phyloP scores from a whole-genome alignment of 2,797 vertebrate genomes.

The Bothrops alternatus region DNA sequence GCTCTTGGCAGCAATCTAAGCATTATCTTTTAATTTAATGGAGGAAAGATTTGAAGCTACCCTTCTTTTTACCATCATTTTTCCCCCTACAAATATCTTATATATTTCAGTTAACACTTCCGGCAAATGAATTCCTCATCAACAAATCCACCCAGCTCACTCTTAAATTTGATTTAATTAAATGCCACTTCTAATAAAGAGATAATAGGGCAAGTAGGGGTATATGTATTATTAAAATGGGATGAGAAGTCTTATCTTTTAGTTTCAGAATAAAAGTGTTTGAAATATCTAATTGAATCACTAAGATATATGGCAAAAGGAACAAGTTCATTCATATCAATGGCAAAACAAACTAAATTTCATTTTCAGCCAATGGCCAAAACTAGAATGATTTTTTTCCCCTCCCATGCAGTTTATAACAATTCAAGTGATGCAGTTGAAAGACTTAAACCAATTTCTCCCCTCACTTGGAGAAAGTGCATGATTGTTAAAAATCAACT shows the following conservation, averaged over 20 bases:
- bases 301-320: slow-evolving; percentile 14
- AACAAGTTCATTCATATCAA: background rate
- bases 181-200: slow-evolving; percentile 39
- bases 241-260: background rate
- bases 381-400: background rate
- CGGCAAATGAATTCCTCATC: slow-evolving; percentile 27
- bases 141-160: slow-evolving; percentile 17
- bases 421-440: background rate
- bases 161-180: slow-evolving; percentile 42
- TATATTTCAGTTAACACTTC: slow-evolving; percentile 5
- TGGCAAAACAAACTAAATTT: background rate
- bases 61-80: background rate
- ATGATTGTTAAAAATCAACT: slow-evolving; percentile 6
- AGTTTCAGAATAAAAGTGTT: slow-evolving; percentile 11
- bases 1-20: background rate
- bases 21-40: background rate
- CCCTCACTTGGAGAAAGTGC: background rate
- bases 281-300: slow-evolving; percentile 6
- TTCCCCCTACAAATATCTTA: background rate
- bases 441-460: background rate
- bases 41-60: background rate
- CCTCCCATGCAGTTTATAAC: background rate
- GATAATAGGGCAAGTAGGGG: slow-evolving; percentile 22
- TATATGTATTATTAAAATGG: slow-evolving; percentile 18
- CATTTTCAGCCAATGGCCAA: background rate